phyloP scores from a whole-genome alignment of 2,113 vertebrate species.

The Salminus brasiliensis region DNA sequence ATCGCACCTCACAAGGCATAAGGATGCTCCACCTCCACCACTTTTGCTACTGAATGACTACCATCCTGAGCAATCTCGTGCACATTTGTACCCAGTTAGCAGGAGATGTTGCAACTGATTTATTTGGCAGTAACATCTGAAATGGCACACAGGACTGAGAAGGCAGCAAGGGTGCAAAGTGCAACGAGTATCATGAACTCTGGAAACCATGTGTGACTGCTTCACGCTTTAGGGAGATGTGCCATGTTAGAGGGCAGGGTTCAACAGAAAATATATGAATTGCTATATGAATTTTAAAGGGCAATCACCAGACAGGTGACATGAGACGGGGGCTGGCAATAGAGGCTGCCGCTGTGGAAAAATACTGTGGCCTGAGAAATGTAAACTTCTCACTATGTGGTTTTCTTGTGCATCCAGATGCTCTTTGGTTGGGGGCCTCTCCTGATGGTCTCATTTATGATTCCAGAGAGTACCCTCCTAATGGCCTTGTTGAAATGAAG shows the following conservation, averaged over 20 bases:
- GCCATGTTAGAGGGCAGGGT: conserved; percentile 20
- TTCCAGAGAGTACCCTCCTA: neutral
- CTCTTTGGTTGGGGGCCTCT: conserved; percentile 27
- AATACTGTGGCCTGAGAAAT: conserved; percentile 1
- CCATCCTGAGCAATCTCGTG: neutral
- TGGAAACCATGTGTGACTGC: conserved; percentile 7
- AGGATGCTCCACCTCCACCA: neutral
- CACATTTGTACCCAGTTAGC: neutral
- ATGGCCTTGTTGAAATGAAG: conserved; percentile 6
- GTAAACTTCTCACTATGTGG: conserved; percentile 10
- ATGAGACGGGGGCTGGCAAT: conserved; percentile 36
- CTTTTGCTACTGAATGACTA: neutral
- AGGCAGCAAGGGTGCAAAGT: neutral
- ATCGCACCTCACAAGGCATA: neutral
- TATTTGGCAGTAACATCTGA: neutral
- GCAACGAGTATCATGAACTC: neutral
- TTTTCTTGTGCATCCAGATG: conserved; percentile 17
- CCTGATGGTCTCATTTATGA: conserved; percentile 21
- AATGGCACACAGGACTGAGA: neutral
- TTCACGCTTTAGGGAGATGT: conserved; percentile 31
- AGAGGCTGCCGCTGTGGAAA: conserved; percentile 10
- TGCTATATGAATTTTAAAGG: conserved; percentile 28
- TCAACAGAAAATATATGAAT: conserved; percentile 25
- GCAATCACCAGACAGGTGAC: conserved; percentile 15
- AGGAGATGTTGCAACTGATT: neutral